Evolutionary conservation across 2,888 invertebrate species (phyloP).

Genomic region (Girardia tigrina): DNA sequence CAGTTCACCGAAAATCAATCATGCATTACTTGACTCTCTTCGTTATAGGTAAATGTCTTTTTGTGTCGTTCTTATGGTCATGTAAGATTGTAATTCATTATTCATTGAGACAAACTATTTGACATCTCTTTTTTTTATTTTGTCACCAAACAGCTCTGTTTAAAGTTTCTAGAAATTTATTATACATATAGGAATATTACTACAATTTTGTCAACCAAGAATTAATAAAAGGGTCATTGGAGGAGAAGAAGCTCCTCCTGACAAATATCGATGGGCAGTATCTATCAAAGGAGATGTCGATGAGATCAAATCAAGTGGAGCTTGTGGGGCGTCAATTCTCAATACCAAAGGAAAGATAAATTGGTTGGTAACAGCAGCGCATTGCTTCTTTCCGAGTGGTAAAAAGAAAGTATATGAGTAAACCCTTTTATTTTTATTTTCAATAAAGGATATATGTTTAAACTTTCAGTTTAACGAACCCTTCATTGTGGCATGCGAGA

Average conservation of each 20-base stretch:
- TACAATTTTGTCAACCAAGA: too few relatives aligned
- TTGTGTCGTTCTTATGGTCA: too few relatives aligned
- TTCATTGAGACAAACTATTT: too few relatives aligned
- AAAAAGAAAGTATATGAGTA: neutral
- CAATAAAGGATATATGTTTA: neutral
- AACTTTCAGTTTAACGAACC: neutral
- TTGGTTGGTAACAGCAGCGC: neutral
- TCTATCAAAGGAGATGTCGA: constrained; percentile 3
- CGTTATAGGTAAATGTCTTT: too few relatives aligned
- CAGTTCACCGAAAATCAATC: neutral
- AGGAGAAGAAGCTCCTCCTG: neutral
- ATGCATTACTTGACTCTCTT: neutral
- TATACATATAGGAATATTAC: too few relatives aligned
- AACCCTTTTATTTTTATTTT: neutral
- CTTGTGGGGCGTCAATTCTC: neutral
- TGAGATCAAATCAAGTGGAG: neutral
- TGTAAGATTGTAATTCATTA: too few relatives aligned
- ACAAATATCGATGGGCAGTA: constrained; percentile 18
- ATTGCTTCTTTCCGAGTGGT: neutral
- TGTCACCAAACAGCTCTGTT: too few relatives aligned
- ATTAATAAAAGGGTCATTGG: neutral
- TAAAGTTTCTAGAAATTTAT: too few relatives aligned
- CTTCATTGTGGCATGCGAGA: neutral
- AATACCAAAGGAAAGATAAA: neutral
- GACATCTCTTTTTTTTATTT: too few relatives aligned